Percentiles rank a stretch among this genome's conserved stretches.
Evolutionary conservation across 2,888 invertebrate species (phyloP).

Genomic region (Phragmatobia fuliginosa): DNA sequence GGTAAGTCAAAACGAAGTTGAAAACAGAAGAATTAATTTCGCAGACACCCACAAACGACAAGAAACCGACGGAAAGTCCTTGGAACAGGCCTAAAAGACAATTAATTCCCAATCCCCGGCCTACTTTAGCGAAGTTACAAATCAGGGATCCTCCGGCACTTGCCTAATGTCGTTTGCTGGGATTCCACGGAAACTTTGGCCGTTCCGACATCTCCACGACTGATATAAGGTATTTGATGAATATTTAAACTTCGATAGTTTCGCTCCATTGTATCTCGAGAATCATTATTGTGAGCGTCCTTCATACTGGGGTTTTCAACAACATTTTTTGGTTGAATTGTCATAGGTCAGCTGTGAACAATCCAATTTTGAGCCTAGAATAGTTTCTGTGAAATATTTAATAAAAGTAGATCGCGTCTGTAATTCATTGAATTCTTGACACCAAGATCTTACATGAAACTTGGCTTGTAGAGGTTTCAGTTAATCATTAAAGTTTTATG

Average conservation of each 20-base stretch:
- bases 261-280: slow-evolving; percentile 42
- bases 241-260: slow-evolving; percentile 56
- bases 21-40: slow-evolving; percentile 51
- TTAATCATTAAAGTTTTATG: not conserved
- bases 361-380: slow-evolving; percentile 28
- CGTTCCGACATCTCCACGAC: slow-evolving; percentile 44
- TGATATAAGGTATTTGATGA: slow-evolving; percentile 56
- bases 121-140: slow-evolving; percentile 65
- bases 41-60: slow-evolving; percentile 41
- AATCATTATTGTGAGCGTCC: slow-evolving; percentile 42
- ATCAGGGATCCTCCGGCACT: slow-evolving; percentile 61
- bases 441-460: not conserved
- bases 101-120: slow-evolving; percentile 66
- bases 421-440: not conserved
- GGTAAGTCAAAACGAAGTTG: slow-evolving; percentile 34
- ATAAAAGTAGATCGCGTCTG: slow-evolving; percentile 28
- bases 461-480: not conserved
- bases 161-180: slow-evolving; percentile 52
- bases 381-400: slow-evolving; percentile 30
- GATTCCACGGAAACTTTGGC: slow-evolving; percentile 48
- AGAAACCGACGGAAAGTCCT: slow-evolving; percentile 43
- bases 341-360: slow-evolving; percentile 37
- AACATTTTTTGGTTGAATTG: slow-evolving; percentile 35
- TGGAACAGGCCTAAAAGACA: slow-evolving; percentile 58
- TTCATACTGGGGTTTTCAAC: slow-evolving; percentile 29